A percentile compares a stretch with the other conserved stretches of the same genome.
These are phyloP conservation scores for Cyrtonyx montezumae DNA, from an alignment of 2,113 vertebrate species.

Conservation along the genomic window DNA sequence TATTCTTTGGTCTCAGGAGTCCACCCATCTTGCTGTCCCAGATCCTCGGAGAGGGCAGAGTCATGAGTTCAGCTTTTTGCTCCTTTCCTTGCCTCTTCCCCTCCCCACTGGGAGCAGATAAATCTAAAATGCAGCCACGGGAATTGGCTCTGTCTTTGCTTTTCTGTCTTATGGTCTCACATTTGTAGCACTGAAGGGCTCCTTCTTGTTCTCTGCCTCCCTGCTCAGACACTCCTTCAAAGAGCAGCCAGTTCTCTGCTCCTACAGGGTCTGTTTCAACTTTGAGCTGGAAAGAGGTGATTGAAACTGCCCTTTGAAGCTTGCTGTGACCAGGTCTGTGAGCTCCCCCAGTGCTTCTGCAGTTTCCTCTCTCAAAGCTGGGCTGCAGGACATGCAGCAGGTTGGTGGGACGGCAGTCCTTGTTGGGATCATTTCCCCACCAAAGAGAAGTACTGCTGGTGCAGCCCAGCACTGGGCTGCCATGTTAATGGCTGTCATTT, in stretches of 20 bases:
- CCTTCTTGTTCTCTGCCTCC: background rate
- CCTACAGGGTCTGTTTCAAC: background rate
- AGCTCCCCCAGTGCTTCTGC: background rate
- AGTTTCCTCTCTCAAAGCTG: background rate
- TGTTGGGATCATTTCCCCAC: background rate
- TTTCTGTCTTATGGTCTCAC: background rate
- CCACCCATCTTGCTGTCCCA: background rate
- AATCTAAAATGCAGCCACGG: background rate
- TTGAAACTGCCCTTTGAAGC: background rate
- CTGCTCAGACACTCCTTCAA: background rate
- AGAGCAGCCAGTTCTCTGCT: background rate
- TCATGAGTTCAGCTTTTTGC: background rate
- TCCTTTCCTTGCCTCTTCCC: background rate
- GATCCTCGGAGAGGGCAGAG: background rate
- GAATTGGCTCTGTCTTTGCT: background rate
- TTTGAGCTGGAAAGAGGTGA: background rate
- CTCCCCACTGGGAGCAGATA: background rate
- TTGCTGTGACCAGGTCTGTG: background rate
- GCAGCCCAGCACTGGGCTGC: background rate
- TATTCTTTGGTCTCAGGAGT: background rate
- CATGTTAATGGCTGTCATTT: background rate
- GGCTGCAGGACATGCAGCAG: background rate
- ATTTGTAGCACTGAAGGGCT: background rate
- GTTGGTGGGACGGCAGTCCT: background rate
- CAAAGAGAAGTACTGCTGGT: background rate